A percentile compares a stretch with the other conserved stretches of the same genome.
phyloP scores from a whole-genome alignment of 2,113 vertebrate genomes.

The Chaetura pelagica region DNA sequence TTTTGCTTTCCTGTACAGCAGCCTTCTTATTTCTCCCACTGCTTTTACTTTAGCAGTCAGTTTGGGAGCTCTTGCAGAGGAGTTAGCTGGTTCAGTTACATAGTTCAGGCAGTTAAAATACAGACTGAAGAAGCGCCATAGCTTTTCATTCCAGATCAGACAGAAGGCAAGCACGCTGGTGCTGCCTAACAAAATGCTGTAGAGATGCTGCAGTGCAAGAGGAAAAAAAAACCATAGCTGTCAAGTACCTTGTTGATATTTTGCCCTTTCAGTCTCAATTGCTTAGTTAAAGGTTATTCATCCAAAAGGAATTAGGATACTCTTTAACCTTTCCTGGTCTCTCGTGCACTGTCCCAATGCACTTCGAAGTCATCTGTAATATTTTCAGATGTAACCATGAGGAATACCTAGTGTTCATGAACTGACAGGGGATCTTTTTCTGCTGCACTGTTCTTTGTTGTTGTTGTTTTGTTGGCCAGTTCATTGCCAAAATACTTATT shows the following conservation, averaged over 20 bases:
- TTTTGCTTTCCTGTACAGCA: neutral
- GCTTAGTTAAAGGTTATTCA: constrained; percentile 4
- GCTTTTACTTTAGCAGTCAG: neutral
- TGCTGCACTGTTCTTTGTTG: neutral
- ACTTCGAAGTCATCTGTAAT: neutral
- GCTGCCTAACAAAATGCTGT: neutral
- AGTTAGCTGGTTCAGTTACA: neutral
- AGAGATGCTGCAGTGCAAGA: neutral
- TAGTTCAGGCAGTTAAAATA: neutral
- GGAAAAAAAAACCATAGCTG: neutral
- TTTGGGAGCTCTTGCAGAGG: neutral
- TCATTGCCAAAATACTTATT: neutral
- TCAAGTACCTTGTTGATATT: neutral
- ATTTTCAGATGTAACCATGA: neutral
- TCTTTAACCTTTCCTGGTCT: neutral
- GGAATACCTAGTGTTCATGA: neutral
- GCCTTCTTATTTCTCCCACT: neutral
- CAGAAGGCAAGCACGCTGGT: neutral
- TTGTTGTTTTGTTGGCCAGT: neutral
- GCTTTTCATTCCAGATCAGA: neutral
- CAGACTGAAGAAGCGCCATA: neutral
- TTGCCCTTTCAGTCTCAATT: constrained; percentile 13
- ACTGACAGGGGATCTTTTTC: neutral
- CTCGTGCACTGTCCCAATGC: neutral
- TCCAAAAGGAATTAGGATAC: neutral